Base-by-base conservation (phyloP, 2,797 vertebrate genomes). In the Mustela erminea region DNA sequence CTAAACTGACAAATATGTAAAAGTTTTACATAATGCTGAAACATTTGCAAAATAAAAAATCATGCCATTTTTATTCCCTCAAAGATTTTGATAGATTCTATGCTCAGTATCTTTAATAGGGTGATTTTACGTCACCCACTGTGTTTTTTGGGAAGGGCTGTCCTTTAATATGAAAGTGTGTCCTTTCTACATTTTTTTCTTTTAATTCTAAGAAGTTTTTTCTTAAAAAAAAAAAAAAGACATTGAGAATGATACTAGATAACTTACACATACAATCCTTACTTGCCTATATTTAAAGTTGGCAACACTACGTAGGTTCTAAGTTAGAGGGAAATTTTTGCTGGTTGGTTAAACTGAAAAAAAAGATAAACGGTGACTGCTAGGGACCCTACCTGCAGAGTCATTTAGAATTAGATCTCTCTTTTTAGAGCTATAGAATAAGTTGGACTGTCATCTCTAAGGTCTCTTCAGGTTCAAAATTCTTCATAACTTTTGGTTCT, bases 1-100 rank as follows among this genome's bases (percentile, higher is more conserved):
- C 66, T 56, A 81, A 90, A 68, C 29, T 82, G 77, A 90, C 7
- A 96, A 82, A 66, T 64, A 84, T 7, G 58, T 60, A 23, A 62
- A 92, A 72, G 17, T 62, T 82, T 77, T 78, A 86, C 6, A 27
- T 35, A 32, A 80, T 58, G 21, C 23, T 89, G 84, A 86, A 89
- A 95, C 89, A 68, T 77, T 93, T 80, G 52, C 54, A 74, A 95
- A 90, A 62, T 75, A 54, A 87, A 92, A 58, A 81, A 25, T 17
- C 62, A 23, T 8, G 20, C 64, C 74, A 58, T 81, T 88, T 97
- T 97, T 35, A 94, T 32, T 77, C 58, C 83, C 6, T 41, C 27
- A 60, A 77, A 66, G 7, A 92, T 72, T 92, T 92, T 84, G 66
- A 56, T 66, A 54, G 27, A 60, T 81, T 23, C 7, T 86, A 23